phyloP scores from a whole-genome alignment of 2,113 vertebrate species.

The Chlamydotis undulata region DNA sequence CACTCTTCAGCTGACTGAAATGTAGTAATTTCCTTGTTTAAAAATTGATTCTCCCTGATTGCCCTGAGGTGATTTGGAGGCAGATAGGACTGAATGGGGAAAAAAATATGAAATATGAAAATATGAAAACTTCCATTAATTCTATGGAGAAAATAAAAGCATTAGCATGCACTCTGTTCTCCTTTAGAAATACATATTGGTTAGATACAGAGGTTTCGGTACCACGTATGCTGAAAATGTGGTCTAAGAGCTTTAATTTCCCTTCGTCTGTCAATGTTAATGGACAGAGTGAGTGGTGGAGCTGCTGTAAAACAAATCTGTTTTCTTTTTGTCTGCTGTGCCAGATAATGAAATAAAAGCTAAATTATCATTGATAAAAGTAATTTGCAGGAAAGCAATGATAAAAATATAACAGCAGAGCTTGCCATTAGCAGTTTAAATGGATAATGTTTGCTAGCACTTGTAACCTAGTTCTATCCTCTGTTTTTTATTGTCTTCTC shows the following conservation, averaged over 20 bases:
- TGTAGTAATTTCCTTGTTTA: constrained; percentile 28
- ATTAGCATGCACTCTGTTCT: not conserved
- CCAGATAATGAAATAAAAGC: constrained; percentile 78
- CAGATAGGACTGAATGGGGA: not conserved
- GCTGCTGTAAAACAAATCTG: constrained; percentile 68
- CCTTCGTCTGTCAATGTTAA: constrained; percentile 67
- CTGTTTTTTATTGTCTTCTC: not conserved
- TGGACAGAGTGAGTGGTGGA: constrained; percentile 66
- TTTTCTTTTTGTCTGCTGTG: constrained; percentile 73
- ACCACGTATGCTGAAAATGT: constrained; percentile 45
- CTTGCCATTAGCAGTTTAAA: constrained; percentile 70
- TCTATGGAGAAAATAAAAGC: not conserved
- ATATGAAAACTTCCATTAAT: not conserved
- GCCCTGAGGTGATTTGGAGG: not conserved
- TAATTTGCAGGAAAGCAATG: constrained; percentile 73
- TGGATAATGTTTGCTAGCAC: constrained; percentile 65
- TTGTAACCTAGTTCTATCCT: constrained; percentile 33
- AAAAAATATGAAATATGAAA: not conserved
- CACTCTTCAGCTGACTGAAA: constrained; percentile 37
- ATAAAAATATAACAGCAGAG: constrained; percentile 73
- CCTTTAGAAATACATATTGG: not conserved
- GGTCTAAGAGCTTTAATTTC: constrained; percentile 59
- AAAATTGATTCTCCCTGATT: not conserved
- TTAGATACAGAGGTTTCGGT: constrained; percentile 11
- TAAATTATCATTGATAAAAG: constrained; percentile 78